Base-by-base conservation (phyloP, 2,113 vertebrate species). In the Regulus satrapa region DNA sequence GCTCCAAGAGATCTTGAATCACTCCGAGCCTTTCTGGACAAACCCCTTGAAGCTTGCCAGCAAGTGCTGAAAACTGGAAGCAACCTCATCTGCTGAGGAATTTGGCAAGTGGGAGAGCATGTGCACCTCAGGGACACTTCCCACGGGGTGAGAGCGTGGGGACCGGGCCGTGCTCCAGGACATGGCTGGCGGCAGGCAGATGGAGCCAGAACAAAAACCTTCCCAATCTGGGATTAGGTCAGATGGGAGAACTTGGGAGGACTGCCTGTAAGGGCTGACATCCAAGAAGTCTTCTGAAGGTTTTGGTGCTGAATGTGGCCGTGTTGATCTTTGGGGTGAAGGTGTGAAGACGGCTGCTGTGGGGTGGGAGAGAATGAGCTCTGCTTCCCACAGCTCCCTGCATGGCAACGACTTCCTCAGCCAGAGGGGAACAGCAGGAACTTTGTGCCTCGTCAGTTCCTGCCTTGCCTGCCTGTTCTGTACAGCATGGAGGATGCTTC, bases 121-220 rank as follows among this genome's bases (percentile, higher is more conserved):
- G 76, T 84, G 29, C 67, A 58, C 34, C 59, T 52, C 32, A 7
- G 61, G 82, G 85, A 63, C 7, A 0, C 36, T 83, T 68, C 43
- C 54, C 46, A 51, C 29, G 25, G 32, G 78, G 73, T 72, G 56
- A 52, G 64, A 7, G 3, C 46, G 80, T 38, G 68, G 81, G 59
- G 61, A 63, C 31, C 10, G 5, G 43, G 8, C 46, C 0, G 0
- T n/a, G 46, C 46, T 80, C 46, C 51, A 0, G 2, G 24, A 7
- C 16, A 4, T 29, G 52, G 18, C 56, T 85, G 78, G 38, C 7
- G 0, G 38, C 59, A 24, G 55, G 18, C 0, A 0, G 46, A 36
- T 38, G 25, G 29, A 79, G 31, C 29, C 75, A 55, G 45, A 58
- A 18, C 19, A 67, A 77, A 87, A 78, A 23, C 13, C 36, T 41